These are phyloP conservation scores for Epinotia bilunana DNA, from an alignment of 2,888 invertebrate genomes.

Conservation along the genomic window DNA sequence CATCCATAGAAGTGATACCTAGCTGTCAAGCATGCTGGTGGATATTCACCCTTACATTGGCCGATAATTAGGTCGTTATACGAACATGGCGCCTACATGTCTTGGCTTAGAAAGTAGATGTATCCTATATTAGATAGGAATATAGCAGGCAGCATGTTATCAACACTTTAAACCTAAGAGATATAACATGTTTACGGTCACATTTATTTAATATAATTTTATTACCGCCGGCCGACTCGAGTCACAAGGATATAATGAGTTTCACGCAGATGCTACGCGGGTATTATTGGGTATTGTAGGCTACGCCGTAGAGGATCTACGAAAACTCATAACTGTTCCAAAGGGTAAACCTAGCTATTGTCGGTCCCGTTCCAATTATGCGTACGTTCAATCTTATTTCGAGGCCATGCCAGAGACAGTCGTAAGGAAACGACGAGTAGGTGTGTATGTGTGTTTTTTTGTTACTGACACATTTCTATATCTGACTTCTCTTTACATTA, in stretches of 20 bases:
- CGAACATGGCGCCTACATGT: too few relatives aligned
- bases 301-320: conserved; percentile 41
- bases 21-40: too few relatives aligned
- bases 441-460: neutral
- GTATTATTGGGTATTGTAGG: conserved; percentile 11
- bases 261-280: conserved; percentile 27
- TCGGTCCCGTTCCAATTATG: neutral
- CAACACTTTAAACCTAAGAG: neutral
- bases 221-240: neutral
- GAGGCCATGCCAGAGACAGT: neutral
- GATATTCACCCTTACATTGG: too few relatives aligned
- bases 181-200: neutral
- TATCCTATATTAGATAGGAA: too few relatives aligned
- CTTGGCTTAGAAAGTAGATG: too few relatives aligned
- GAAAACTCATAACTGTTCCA: conserved; percentile 16
- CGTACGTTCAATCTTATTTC: neutral
- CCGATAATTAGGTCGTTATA: too few relatives aligned
- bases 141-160: neutral
- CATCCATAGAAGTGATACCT: too few relatives aligned
- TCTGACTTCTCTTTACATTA: too few relatives aligned
- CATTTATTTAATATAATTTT: conserved; percentile 7
- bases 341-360: neutral
- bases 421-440: neutral
- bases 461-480: neutral
- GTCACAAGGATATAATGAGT: conserved; percentile 26